Evolutionary conservation across 2,113 vertebrate genomes (phyloP), one percentile per base, ranked within the genome.

Genomic region (Mustela lutreola): DNA sequence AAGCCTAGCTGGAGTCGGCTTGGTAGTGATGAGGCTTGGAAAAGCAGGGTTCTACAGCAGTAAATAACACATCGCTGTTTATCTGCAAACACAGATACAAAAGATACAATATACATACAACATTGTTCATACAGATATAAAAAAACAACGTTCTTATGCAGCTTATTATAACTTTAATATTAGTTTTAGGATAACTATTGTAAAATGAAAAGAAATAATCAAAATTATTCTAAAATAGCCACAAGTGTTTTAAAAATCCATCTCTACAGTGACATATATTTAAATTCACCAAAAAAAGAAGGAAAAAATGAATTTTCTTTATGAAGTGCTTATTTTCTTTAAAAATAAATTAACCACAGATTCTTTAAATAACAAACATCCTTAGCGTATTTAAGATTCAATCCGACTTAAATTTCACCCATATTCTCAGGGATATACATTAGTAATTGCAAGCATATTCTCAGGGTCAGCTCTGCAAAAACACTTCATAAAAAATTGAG

Each of bases 341-440:
- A 89, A 86, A 95, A 86, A 78, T 73, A 94, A 95, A 63, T 88
- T 53, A 67, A 39, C 28, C 62, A 58, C 73, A 83, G 62, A 58
- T 45, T 94, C 87, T 94, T 93, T 70, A 73, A 97, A 95, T 86
- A 95, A 83, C 80, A 92, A 90, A 96, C 36, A 83, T 81, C 63
- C 39, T 93, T 39, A 86, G 63, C 50, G 86, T 62, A 67, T 88
- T 79, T 94, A 90, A 80, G 60, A 84, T 70, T 90, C 39, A 84
- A 60, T 65, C 89, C 88, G 53, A 86, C 63, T 84, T 94, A 90
- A 92, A 76, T 81, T 91, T 94, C 80, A 94, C 42, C 48, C 42
- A 4, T 24, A 33, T 90, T 94, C 84, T 94, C 81, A n/a, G 42
- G 84, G 50, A 56, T 31, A 50, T 11, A n/a, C 12, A 7, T 11